A percentile compares a stretch with the other conserved stretches of the same genome.
phyloP scores from a whole-genome alignment of 1,140 invertebrate species.

The Drosophila micromelanica region DNA sequence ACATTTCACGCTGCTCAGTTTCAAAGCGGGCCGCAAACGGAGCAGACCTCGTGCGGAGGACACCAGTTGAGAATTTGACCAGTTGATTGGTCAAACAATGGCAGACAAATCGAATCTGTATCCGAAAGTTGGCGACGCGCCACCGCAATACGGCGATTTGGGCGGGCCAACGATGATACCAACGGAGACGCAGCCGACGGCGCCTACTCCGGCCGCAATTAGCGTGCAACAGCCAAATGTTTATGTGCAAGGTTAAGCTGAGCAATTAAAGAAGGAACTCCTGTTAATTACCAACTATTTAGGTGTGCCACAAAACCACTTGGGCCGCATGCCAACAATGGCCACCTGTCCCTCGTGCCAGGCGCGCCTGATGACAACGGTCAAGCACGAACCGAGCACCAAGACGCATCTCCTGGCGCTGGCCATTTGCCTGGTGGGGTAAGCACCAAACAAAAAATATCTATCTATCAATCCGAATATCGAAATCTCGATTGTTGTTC shows the following conservation, averaged over 20 bases:
- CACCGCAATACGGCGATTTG: slow-evolving; percentile 40
- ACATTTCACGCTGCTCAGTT: slow-evolving; percentile 7
- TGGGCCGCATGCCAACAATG: slow-evolving; percentile 45
- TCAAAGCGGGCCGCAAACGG: slow-evolving; percentile 6
- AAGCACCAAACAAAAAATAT: slow-evolving; percentile 37
- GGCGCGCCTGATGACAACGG: slow-evolving; percentile 29
- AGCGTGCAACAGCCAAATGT: slow-evolving; percentile 30
- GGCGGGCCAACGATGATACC: slow-evolving; percentile 34
- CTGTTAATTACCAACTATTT: neutral
- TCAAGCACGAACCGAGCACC: slow-evolving; percentile 82
- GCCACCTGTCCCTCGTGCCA: slow-evolving; percentile 59
- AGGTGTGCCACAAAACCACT: slow-evolving; percentile 10
- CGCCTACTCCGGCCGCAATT: neutral
- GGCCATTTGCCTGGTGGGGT: slow-evolving; percentile 86
- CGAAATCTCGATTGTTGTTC: too few species aligned
- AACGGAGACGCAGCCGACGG: neutral
- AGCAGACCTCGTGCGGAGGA: slow-evolving; percentile 13
- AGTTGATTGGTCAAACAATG: too few species aligned
- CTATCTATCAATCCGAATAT: too few species aligned
- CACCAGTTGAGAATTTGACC: neutral
- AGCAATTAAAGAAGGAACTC: too few species aligned
- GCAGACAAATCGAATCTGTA: slow-evolving; percentile 32
- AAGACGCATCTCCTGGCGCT: slow-evolving; percentile 87
- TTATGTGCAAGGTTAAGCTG: slow-evolving; percentile 40
- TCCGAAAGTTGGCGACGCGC: slow-evolving; percentile 12